Evolutionary conservation across 1,140 invertebrate genomes (phyloP), one percentile per base, ranked within the genome.

Genomic region (Anthonomus grandis): DNA sequence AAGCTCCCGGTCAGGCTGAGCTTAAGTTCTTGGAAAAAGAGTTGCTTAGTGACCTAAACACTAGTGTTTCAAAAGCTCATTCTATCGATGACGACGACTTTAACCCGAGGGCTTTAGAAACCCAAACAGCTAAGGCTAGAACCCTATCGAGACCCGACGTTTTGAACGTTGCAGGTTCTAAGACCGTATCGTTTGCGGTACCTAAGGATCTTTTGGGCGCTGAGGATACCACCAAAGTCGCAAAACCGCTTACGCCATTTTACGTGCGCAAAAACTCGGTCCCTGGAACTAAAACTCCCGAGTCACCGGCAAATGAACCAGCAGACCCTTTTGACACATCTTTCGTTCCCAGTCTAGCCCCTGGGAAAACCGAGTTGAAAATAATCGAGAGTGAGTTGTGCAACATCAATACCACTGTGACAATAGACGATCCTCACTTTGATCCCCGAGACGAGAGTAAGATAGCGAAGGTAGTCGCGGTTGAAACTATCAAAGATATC

Each of bases 211-310:
- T 76, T 31, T 65, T 76, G 0, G 68, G 61, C 10, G 62, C 64
- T 56, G 70, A 72, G 59, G 82, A 83, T 49, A 76, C 74, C 48
- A 60, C 68, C 4, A 78, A 83, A 62, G 71, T 76, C 23, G 76
- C 78, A 48, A 85, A 89, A 65, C 88, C 88, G 2, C 66, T 91
- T 45, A 91, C 88, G n/a, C 89, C 90, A 0, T 90, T 89, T 62
- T 87, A 88, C 66, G 79, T 80, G 4, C 73, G 83, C 2, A 80
- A 81, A 64, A 71, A 79, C 17, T 83, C 81, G 1, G 76, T 81
- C 4, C 73, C 76, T 24, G 77, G 78, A 64, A 76, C 81, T 50
- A 62, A 74, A 27, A 75, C 74, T 22, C 25, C 38, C 8, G 50
- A 53, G 5, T 19, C 31, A 10, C 70, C 74, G 31, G 74, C 76